Percentiles rank a stretch among this genome's conserved stretches.
Evolutionary conservation across 1,140 invertebrate genomes (phyloP).

Genomic region (Drosophila lacteicornis): DNA sequence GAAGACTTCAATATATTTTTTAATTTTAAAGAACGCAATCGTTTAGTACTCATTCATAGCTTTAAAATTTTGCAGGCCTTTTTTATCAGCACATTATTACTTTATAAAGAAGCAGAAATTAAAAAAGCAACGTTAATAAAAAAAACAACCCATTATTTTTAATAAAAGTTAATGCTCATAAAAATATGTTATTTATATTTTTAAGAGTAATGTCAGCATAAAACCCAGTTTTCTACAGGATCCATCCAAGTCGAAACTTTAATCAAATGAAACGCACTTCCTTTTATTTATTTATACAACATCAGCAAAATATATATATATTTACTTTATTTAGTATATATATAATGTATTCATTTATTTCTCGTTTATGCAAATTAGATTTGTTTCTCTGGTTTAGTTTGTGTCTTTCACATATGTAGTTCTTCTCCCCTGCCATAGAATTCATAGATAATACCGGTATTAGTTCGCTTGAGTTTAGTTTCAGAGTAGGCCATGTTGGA

Average conservation of each 20-base stretch:
- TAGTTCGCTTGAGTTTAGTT: slow-evolving; percentile 71
- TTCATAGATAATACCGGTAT: slow-evolving; percentile 62
- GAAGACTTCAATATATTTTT: too few relatives aligned
- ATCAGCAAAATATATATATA: slow-evolving; percentile 53
- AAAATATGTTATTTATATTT: too few relatives aligned
- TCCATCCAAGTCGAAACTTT: neutral
- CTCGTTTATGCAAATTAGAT: slow-evolving; percentile 65
- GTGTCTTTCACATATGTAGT: slow-evolving; percentile 63
- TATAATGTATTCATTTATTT: slow-evolving; percentile 41
- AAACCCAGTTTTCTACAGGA: neutral
- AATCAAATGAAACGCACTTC: slow-evolving; percentile 9
- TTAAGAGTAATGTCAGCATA: neutral
- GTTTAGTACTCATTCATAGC: too few relatives aligned
- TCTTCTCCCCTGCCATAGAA: slow-evolving; percentile 43
- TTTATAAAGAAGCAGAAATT: too few relatives aligned
- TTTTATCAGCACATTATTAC: too few relatives aligned
- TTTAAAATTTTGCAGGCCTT: too few relatives aligned
- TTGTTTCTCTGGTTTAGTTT: slow-evolving; percentile 57
- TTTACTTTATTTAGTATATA: slow-evolving; percentile 42
- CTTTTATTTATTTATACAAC: slow-evolving; percentile 23
- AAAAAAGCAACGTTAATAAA: too few relatives aligned
- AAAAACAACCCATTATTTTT: too few relatives aligned
- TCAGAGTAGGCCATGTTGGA: slow-evolving; percentile 45
- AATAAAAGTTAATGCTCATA: too few relatives aligned
- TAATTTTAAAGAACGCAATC: too few relatives aligned